These are phyloP conservation scores for Oppia nitens DNA, from an alignment of 1,140 invertebrate species.

Conservation along the genomic window DNA sequence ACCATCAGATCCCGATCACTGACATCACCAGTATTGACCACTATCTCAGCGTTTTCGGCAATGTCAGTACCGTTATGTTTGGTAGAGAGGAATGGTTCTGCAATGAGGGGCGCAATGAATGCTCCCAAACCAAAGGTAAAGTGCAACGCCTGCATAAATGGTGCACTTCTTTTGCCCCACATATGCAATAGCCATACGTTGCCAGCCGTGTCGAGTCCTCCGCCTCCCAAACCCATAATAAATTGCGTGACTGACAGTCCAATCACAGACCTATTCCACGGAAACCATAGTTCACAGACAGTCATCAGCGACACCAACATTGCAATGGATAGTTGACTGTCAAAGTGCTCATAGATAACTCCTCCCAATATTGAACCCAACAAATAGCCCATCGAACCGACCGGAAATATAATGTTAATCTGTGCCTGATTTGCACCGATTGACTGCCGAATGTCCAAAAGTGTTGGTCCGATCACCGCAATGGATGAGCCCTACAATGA, in stretches of 20 bases:
- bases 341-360: not conserved
- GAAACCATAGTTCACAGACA: not conserved
- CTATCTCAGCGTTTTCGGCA: not conserved
- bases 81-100: constrained; percentile 29
- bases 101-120: constrained; percentile 35
- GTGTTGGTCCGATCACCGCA: not conserved
- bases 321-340: not conserved
- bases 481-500: not conserved
- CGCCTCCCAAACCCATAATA: constrained; percentile 27
- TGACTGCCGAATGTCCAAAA: not conserved
- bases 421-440: not conserved
- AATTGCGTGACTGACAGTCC: not conserved
- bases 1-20: not conserved
- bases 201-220: not conserved
- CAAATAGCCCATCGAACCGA: not conserved
- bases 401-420: not conserved
- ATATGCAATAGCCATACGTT: constrained; percentile 35
- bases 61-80: not conserved
- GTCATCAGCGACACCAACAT: not conserved
- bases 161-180: constrained; percentile 33
- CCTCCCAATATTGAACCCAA: not conserved
- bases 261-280: not conserved
- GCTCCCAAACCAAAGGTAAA: constrained; percentile 37
- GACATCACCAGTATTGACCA: not conserved
- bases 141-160: constrained; percentile 36